Percentiles rank a stretch among this genome's conserved stretches.
These are phyloP conservation scores for Spinibarbus caldwelli DNA, from an alignment of 2,797 vertebrate genomes.

Conservation along the genomic window DNA sequence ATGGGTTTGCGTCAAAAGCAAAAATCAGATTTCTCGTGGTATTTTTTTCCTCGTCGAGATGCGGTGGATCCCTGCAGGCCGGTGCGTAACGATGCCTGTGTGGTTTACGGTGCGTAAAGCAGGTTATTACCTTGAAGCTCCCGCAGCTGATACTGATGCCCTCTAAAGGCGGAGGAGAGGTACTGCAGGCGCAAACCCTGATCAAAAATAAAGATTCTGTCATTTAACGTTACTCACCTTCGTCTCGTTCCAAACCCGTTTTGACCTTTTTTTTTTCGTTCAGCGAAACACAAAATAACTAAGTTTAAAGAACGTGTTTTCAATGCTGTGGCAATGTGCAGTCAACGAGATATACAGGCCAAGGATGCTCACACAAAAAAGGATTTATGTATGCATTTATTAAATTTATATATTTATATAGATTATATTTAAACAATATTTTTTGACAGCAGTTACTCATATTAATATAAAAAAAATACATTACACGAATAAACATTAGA, in stretches of 20 bases:
- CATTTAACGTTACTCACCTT: no score
- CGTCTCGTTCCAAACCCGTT: background rate
- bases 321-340: background rate
- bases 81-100: slow-evolving; percentile 50
- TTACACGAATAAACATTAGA: no score
- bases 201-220: background rate
- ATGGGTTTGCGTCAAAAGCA: background rate
- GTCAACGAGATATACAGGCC: background rate
- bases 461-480: no score
- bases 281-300: background rate
- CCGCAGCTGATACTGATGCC: slow-evolving; percentile 30
- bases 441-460: no score
- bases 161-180: slow-evolving; percentile 3
- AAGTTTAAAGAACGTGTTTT: background rate
- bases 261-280: background rate
- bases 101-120: slow-evolving; percentile 52
- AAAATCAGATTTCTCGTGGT: background rate
- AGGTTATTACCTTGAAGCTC: slow-evolving; percentile 58
- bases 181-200: slow-evolving; percentile 3
- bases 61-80: slow-evolving; percentile 41
- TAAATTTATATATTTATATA: no score
- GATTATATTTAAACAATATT: no score
- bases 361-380: no score
- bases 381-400: no score
- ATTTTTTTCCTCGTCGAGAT: slow-evolving; percentile 30